Percentiles rank a stretch among this genome's conserved stretches.
Conservation (phyloP, 2,888 invertebrate species). For the Julus scanicus region DNA sequence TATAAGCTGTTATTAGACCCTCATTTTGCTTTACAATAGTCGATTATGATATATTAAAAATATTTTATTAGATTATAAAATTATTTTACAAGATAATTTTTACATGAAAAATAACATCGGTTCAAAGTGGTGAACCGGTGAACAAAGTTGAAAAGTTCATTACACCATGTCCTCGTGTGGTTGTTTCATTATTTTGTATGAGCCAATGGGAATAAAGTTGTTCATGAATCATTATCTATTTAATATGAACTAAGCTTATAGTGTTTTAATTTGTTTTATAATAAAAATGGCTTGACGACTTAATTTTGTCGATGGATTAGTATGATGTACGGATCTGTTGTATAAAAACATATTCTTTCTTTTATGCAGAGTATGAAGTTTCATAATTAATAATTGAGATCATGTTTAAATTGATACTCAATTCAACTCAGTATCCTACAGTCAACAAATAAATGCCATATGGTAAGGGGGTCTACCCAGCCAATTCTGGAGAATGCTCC, state of each 20-base stretch:
- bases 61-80: conserved; percentile 32
- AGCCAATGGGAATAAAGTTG: neutral
- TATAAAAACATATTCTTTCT: too few species aligned
- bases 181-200: neutral
- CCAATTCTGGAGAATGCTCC: too few species aligned
- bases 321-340: too few species aligned
- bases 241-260: neutral
- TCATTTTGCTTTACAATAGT: conserved; percentile 29
- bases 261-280: neutral
- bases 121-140: neutral
- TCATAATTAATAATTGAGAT: too few species aligned
- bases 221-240: neutral
- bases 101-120: neutral
- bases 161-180: neutral
- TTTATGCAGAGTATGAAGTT: too few species aligned
- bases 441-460: too few species aligned
- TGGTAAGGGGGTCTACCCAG: too few species aligned
- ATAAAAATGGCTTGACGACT: neutral
- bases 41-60: conserved; percentile 24
- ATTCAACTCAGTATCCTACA: too few species aligned
- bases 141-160: neutral
- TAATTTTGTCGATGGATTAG: neutral
- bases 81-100: neutral
- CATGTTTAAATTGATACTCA: too few species aligned
- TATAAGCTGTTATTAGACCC: conserved; percentile 23